Conservation (phyloP, 2,797 vertebrate genomes). For the Hylomyscus alleni region DNA sequence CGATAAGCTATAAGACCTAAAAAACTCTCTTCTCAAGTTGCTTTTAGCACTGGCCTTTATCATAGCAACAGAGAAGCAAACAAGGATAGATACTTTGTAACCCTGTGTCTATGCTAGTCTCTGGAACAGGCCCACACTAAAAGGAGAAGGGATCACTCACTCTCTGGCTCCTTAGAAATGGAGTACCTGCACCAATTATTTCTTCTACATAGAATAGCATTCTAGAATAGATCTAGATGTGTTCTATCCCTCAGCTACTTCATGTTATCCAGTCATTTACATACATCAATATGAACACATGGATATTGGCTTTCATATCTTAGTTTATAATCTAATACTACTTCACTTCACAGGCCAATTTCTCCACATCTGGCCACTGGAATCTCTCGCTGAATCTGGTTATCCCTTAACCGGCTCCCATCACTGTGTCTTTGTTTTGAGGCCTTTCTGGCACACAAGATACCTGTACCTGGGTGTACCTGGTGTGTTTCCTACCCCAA, state of each 20-base stretch:
- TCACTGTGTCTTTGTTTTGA: not conserved
- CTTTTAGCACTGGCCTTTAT: not conserved
- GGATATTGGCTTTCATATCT: constrained; percentile 7
- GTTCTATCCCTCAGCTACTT: not conserved
- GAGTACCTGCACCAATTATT: not conserved
- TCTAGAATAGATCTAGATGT: too few relatives aligned
- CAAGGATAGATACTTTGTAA: not conserved
- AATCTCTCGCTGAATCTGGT: not conserved
- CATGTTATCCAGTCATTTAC: not conserved
- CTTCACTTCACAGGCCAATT: not conserved
- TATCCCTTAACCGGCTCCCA: not conserved
- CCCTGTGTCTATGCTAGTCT: not conserved
- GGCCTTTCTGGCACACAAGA: not conserved
- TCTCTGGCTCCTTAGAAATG: not conserved
- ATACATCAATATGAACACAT: not conserved
- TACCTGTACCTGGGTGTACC: not conserved
- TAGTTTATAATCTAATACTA: not conserved
- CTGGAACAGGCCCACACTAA: not conserved
- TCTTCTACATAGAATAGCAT: not conserved
- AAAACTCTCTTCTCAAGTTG: not conserved
- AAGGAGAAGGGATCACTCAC: not conserved
- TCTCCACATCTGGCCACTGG: not conserved
- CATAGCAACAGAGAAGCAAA: not conserved
- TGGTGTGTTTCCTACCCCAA: not conserved
- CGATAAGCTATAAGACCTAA: not conserved